Conservation (phyloP, 2,888 invertebrate species). For the Blera fallax region DNA sequence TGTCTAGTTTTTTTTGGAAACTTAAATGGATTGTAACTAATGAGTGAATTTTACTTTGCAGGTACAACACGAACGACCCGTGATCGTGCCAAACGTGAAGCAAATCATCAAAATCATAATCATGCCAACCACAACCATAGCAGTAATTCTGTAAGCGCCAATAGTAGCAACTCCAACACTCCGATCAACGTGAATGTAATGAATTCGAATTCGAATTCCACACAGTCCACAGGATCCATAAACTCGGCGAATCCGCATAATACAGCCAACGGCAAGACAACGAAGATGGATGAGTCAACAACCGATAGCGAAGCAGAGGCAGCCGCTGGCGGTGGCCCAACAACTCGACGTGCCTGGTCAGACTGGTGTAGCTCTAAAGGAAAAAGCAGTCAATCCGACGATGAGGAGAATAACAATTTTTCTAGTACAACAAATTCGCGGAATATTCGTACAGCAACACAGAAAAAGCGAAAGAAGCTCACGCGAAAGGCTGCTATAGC, state of each 20-base stretch:
- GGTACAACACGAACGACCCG: slow-evolving; percentile 81
- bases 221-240: slow-evolving; percentile 30
- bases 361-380: slow-evolving; percentile 86
- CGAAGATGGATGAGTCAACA: slow-evolving; percentile 73
- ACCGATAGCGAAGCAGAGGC: slow-evolving; percentile 81
- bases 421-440: slow-evolving; percentile 77
- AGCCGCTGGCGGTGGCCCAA: slow-evolving; percentile 84
- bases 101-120: slow-evolving; percentile 76
- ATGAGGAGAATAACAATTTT: slow-evolving; percentile 83
- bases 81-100: slow-evolving; percentile 81
- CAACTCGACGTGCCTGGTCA: slow-evolving; percentile 89
- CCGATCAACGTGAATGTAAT: slow-evolving; percentile 45
- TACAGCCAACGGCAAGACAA: slow-evolving; percentile 40
- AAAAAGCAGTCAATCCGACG: slow-evolving; percentile 85
- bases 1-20: neutral
- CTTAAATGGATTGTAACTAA: neutral
- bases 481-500: slow-evolving; percentile 81
- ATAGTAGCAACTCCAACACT: slow-evolving; percentile 74
- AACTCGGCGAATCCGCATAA: slow-evolving; percentile 27
- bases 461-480: slow-evolving; percentile 81
- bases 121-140: slow-evolving; percentile 75
- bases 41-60: slow-evolving; percentile 54
- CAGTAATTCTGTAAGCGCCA: slow-evolving; percentile 45
- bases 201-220: slow-evolving; percentile 64
- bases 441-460: slow-evolving; percentile 76